Evolutionary conservation across 2,113 vertebrate species (phyloP).

Genomic region (Euleptes europaea): DNA sequence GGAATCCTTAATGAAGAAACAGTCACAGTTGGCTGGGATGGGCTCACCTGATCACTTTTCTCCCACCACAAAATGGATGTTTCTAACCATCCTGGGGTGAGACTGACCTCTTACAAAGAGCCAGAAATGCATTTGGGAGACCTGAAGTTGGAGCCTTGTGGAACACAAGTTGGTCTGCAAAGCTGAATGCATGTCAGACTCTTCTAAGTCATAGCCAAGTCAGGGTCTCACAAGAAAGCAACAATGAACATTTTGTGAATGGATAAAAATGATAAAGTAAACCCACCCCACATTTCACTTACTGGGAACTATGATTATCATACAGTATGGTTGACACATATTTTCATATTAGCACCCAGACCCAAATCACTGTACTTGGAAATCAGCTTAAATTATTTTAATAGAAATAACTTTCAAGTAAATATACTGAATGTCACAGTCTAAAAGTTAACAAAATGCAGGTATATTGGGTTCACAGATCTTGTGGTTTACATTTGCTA

Average conservation of each 20-base stretch:
- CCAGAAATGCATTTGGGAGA: not conserved
- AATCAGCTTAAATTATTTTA: not conserved
- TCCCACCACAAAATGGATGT: not conserved
- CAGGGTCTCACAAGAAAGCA: not conserved
- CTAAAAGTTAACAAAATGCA: not conserved
- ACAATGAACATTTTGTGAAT: not conserved
- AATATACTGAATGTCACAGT: not conserved
- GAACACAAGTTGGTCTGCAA: not conserved
- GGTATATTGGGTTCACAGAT: not conserved
- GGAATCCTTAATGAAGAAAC: conserved; percentile 32
- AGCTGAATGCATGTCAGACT: not conserved
- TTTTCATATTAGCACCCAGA: not conserved
- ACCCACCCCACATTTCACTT: not conserved
- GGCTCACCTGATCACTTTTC: not conserved
- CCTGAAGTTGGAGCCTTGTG: not conserved
- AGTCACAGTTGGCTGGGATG: not conserved
- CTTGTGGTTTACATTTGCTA: not conserved
- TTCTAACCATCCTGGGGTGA: not conserved
- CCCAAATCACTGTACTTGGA: not conserved
- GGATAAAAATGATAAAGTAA: not conserved
- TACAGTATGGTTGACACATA: not conserved
- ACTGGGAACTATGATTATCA: not conserved
- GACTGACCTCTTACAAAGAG: not conserved
- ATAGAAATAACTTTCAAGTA: not conserved
- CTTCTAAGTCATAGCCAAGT: not conserved